A percentile compares a stretch with the other conserved stretches of the same genome.
These are phyloP conservation scores for Pomacea canaliculata DNA, from an alignment of 2,888 invertebrate species.

Conservation along the genomic window DNA sequence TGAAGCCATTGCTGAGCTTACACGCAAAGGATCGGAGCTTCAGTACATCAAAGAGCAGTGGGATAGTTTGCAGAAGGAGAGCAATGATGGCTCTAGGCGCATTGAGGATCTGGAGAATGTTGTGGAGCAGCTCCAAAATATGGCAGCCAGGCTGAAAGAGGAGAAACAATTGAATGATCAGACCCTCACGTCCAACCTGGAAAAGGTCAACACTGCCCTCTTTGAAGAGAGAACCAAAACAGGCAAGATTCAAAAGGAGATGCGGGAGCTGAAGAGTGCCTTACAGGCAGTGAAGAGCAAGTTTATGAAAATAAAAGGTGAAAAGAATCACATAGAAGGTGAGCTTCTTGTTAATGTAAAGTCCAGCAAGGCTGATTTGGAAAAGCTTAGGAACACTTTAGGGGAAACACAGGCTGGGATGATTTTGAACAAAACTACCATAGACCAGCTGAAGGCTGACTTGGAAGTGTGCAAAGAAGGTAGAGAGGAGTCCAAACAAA, in stretches of 20 bases:
- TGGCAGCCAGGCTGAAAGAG: slow-evolving; percentile 30
- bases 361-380: slow-evolving; percentile 5
- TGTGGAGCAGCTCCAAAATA: slow-evolving; percentile 31
- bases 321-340: slow-evolving; percentile 29
- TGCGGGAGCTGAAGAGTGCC: slow-evolving; percentile 30
- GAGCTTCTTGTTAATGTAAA: slow-evolving; percentile 15
- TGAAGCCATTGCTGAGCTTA: slow-evolving; percentile 34
- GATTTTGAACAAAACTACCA: not conserved
- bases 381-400: not conserved
- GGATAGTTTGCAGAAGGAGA: slow-evolving; percentile 18
- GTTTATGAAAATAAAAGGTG: slow-evolving; percentile 32
- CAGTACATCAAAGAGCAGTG: slow-evolving; percentile 32
- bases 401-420: slow-evolving; percentile 1
- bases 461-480: slow-evolving; percentile 6
- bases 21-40: slow-evolving; percentile 30
- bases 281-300: slow-evolving; percentile 19
- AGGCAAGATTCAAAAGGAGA: slow-evolving; percentile 32
- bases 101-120: slow-evolving; percentile 22
- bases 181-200: slow-evolving; percentile 33
- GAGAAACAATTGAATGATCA: slow-evolving; percentile 38
- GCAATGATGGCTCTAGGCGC: slow-evolving; percentile 10
- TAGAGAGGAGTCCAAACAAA: slow-evolving; percentile 13
- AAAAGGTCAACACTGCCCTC: slow-evolving; percentile 34
- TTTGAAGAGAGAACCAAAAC: slow-evolving; percentile 36
- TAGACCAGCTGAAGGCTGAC: slow-evolving; percentile 7